Percentiles rank a stretch among this genome's conserved stretches.
Conservation (phyloP, 2,797 vertebrate genomes). For the Ataeniobius toweri region DNA sequence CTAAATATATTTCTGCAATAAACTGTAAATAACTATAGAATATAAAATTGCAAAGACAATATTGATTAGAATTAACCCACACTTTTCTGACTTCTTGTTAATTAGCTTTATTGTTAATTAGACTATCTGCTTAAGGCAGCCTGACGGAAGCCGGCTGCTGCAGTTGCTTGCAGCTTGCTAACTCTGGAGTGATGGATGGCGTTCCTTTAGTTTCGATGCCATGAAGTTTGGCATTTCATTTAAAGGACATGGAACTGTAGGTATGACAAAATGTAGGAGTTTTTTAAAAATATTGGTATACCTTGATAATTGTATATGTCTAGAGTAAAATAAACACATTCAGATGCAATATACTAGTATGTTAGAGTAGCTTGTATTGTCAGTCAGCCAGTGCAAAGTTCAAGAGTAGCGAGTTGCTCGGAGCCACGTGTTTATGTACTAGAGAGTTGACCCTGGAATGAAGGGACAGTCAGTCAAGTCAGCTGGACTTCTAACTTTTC, state of each 20-base stretch:
- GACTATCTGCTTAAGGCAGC: no score
- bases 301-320: neutral
- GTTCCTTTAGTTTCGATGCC: no score
- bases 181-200: no score
- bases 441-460: neutral
- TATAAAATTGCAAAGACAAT: no score
- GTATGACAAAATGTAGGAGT: neutral
- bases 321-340: neutral
- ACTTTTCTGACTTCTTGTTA: no score
- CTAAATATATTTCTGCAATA: no score
- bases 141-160: no score
- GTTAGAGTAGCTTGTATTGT: neutral
- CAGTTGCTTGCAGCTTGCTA: no score
- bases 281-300: neutral
- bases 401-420: neutral
- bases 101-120: no score
- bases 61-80: no score
- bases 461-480: slow-evolving; percentile 22
- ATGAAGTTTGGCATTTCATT: neutral
- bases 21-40: no score
- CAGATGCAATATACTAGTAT: neutral
- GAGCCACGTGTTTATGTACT: slow-evolving; percentile 9
- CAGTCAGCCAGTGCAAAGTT: neutral
- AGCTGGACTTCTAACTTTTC: slow-evolving; percentile 38
- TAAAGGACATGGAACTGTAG: neutral